Evolutionary conservation across 2,113 vertebrate genomes (phyloP).

Genomic region (Trichomycterus rosablanca): DNA sequence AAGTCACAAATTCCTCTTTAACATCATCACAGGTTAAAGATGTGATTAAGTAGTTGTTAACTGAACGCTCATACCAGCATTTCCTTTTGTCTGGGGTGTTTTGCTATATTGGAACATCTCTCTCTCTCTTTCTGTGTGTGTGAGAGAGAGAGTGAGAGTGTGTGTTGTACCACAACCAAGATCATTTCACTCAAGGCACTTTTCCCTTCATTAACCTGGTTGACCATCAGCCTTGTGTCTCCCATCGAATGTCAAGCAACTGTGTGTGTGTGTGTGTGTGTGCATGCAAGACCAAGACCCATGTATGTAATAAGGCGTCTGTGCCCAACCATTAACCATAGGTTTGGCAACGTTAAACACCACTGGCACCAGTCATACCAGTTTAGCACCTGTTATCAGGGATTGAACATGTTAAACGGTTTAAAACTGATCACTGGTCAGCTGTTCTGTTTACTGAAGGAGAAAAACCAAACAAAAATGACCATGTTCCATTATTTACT

Average conservation of each 20-base stretch:
- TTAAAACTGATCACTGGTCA: too few species aligned
- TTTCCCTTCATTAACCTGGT: slow-evolving; percentile 37
- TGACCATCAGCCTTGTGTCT: slow-evolving; percentile 29
- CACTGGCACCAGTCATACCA: too few species aligned
- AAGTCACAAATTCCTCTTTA: slow-evolving; percentile 8
- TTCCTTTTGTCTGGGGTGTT: slow-evolving; percentile 6
- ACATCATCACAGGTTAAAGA: slow-evolving; percentile 9
- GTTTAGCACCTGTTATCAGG: too few species aligned
- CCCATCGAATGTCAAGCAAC: slow-evolving; percentile 16
- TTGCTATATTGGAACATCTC: background rate
- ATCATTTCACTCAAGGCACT: slow-evolving; percentile 13
- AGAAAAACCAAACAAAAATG: too few species aligned
- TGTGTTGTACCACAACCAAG: slow-evolving; percentile 15
- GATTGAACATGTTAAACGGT: too few species aligned
- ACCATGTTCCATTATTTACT: too few species aligned
- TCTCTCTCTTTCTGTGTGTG: background rate
- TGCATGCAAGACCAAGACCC: background rate
- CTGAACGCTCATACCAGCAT: slow-evolving; percentile 2
- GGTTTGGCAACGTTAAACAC: too few species aligned
- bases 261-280: background rate
- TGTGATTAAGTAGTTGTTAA: slow-evolving; percentile 23
- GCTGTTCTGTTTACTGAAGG: too few species aligned
- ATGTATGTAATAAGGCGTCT: too few species aligned
- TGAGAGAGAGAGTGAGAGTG: background rate
- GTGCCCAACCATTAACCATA: too few species aligned